These are phyloP conservation scores for Monochamus alternatus DNA, from an alignment of 2,888 invertebrate species.

Conservation along the genomic window DNA sequence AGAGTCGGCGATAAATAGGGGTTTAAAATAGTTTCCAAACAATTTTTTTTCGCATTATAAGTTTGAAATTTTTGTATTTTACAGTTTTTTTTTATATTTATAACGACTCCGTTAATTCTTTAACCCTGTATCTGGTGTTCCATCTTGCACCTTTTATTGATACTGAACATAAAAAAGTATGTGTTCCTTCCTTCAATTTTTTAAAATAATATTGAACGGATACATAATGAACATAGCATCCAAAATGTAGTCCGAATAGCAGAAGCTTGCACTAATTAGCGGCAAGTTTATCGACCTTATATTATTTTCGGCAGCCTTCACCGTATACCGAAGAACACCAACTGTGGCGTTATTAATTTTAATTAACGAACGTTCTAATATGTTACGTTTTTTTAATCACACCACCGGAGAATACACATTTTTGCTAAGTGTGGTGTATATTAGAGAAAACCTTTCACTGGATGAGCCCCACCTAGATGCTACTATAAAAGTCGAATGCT, in stretches of 20 bases:
- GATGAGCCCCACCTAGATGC: conserved; percentile 58
- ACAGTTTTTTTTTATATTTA: too few species aligned
- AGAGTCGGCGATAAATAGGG: too few species aligned
- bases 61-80: too few species aligned
- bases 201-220: not conserved
- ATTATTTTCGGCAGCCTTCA: conserved; percentile 3
- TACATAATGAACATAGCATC: not conserved
- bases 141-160: too few species aligned
- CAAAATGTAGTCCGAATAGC: conserved; percentile 11
- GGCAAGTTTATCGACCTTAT: conserved; percentile 19
- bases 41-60: too few species aligned
- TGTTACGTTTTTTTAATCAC: conserved; percentile 17
- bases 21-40: too few species aligned
- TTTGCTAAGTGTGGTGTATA: conserved; percentile 34
- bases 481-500: conserved; percentile 60
- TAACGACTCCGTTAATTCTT: too few species aligned
- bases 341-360: conserved; percentile 11
- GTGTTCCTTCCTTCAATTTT: too few species aligned
- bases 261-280: conserved; percentile 11
- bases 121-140: too few species aligned
- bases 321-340: not conserved
- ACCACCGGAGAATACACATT: conserved; percentile 25
- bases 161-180: too few species aligned
- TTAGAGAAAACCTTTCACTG: conserved; percentile 60
- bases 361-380: conserved; percentile 33